These are phyloP conservation scores for Aphaenogaster floridana DNA, from an alignment of 1,140 invertebrate genomes.

Conservation along the genomic window DNA sequence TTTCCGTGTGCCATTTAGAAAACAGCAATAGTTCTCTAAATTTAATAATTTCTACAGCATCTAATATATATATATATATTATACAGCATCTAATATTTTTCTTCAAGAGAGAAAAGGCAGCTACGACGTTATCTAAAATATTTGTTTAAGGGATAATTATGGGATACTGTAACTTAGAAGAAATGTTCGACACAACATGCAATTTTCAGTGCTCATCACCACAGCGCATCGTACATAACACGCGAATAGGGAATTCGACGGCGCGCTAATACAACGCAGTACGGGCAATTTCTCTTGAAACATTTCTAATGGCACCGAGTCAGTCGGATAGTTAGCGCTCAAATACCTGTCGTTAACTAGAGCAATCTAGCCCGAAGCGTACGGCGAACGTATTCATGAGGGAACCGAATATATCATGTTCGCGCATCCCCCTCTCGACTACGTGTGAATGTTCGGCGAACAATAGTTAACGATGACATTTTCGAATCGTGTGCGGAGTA, in stretches of 20 bases:
- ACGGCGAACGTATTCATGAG: constrained; percentile 70
- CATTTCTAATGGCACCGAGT: constrained; percentile 71
- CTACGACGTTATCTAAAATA: background rate
- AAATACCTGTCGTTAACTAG: constrained; percentile 76
- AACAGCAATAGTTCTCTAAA: background rate
- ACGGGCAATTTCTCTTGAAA: constrained; percentile 71
- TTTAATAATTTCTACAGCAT: background rate
- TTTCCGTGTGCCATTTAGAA: background rate
- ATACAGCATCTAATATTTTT: background rate
- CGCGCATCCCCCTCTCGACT: constrained; percentile 47
- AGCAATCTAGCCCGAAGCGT: constrained; percentile 70
- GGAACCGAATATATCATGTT: constrained; percentile 68
- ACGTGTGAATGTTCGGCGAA: constrained; percentile 68
- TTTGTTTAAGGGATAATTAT: background rate
- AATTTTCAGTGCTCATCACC: constrained; percentile 40
- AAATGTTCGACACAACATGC: constrained; percentile 4
- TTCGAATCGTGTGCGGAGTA: constrained; percentile 50
- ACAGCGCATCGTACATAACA: constrained; percentile 48
- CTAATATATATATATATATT: background rate
- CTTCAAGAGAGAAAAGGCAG: background rate
- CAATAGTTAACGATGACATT: constrained; percentile 63
- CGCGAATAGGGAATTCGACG: constrained; percentile 48
- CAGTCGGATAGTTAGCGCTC: constrained; percentile 69
- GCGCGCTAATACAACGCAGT: constrained; percentile 53
- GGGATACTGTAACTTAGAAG: background rate